Evolutionary conservation across 2,888 invertebrate genomes (phyloP), one percentile per base, ranked within the genome.

Genomic region (Drosophila subsilvestris): DNA sequence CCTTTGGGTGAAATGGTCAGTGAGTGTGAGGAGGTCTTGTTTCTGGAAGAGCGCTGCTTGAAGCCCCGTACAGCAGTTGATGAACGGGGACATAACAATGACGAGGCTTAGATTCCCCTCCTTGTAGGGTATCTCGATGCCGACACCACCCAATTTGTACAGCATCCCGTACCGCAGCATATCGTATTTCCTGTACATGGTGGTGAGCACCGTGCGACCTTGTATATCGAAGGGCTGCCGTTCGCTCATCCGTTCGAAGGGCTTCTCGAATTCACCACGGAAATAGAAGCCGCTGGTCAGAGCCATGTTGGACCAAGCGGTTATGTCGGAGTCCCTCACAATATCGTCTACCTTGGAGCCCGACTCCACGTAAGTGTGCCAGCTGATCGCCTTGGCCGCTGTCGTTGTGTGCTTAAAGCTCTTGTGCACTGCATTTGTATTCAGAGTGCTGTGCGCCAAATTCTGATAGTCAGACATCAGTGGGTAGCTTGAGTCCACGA

Each of bases 141-240:
- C 37, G 1, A 7, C 2, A 14, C 14, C 14, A 14, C n/a, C 6
- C 2, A 37, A n/a, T 7, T 6, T n/a, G 1, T 14, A n/a, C 37
- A 37, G 14, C 14, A 2, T 1, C 14, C 37, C 37, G 2, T 2
- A 0, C 6, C 37, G 37, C 37, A 37, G 37, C 6, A 14, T 2
- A n/a, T 37, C 37, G 37, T n/a, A 37, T n/a, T n/a, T 37, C 37
- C 0, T 37, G 37, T n/a, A n/a, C 37, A n/a, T 37, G 37, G 14
- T 14, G 1, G 7, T 12, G 14, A 0, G 37, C 2, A 37, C 0
- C 0, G 2, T 1, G 37, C 14, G 6, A 14, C 2, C 6, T 6
- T 14, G 14, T 6, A 6, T 6, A 2, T 7, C 12, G 37, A 14
- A 37, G 14, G 7, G 14, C 6, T 37, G 14, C 37, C 2, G 14